Evolutionary conservation across 2,113 vertebrate species (phyloP), one percentile per base, ranked within the genome.

Genomic region (Brachionichthys hirsutus): DNA sequence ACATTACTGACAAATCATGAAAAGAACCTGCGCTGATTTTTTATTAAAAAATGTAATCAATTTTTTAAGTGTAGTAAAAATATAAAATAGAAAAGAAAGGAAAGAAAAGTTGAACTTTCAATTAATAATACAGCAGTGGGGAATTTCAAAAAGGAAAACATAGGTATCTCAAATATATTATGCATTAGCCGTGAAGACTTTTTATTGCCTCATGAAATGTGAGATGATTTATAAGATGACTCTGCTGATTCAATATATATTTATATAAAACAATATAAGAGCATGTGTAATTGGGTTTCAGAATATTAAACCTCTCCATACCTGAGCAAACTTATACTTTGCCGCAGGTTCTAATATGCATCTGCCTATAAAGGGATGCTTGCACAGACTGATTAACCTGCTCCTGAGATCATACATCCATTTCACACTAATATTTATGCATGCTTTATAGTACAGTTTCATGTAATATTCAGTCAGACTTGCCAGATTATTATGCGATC

Each of bases 291-390:
- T 85, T 80, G 42, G 60, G 72, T 87, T 87, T 82, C 36, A 76
- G 54, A 73, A 72, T 80, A 87, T 85, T 80, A 82, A 83, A 85
- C 68, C 63, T 78, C 78, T 78, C 70, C 62, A 75, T 82, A 86
- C 81, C 78, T 80, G 82, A 83, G 78, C 60, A 72, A 74, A 75
- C 58, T 52, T 68, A 38, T 73, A 65, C 73, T 75, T 69, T 67
- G 70, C 72, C 60, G 55, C 62, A 22, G 52, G 44, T 40, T 22
- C 43, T 67, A 69, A 81, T 75, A 64, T 76, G 69, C 75, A 73
- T 56, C 62, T 61, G 73, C 59, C 64, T 80, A 53, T 55, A 70
- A 75, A 71, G 58, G 43, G 66, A 57, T 53, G 65, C 61, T 62
- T 51, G 50, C 73, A 69, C 75, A 70, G 44, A 46, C 62, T 77